phyloP scores from a whole-genome alignment of 1,140 invertebrate species.

The Pararge aegeria region DNA sequence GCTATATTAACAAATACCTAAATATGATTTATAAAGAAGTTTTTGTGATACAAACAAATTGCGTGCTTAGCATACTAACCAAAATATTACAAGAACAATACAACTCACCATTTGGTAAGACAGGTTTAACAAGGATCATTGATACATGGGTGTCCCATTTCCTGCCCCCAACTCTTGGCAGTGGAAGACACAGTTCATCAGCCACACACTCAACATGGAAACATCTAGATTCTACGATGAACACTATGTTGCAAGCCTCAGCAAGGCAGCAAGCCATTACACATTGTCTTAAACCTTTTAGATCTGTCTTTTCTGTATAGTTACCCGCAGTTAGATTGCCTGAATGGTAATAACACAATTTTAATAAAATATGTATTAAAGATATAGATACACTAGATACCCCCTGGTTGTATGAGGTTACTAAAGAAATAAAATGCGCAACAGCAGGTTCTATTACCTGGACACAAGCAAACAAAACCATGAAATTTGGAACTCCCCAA shows the following conservation, averaged over 20 bases:
- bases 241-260: slow-evolving; percentile 87
- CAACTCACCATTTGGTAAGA: slow-evolving; percentile 55
- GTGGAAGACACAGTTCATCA: slow-evolving; percentile 85
- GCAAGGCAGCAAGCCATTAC: slow-evolving; percentile 86
- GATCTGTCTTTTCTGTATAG: slow-evolving; percentile 80
- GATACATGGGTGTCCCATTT: slow-evolving; percentile 82
- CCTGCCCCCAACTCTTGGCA: slow-evolving; percentile 79
- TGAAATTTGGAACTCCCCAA: too few species aligned
- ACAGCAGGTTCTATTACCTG: too few species aligned
- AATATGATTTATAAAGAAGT: too few species aligned
- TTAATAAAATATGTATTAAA: slow-evolving; percentile 15
- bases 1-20: too few species aligned
- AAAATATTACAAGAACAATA: neutral
- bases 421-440: too few species aligned
- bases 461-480: too few species aligned
- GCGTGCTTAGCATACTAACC: too few species aligned
- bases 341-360: slow-evolving; percentile 22
- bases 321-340: slow-evolving; percentile 83
- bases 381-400: slow-evolving; percentile 4
- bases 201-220: slow-evolving; percentile 87
- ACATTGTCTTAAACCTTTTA: slow-evolving; percentile 83
- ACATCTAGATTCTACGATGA: slow-evolving; percentile 87
- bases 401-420: too few species aligned
- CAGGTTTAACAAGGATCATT: slow-evolving; percentile 88
- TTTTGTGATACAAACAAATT: too few species aligned